Percentiles rank a stretch among this genome's conserved stretches.
Conservation (phyloP, 2,888 invertebrate species). For the Hesperia comma region DNA sequence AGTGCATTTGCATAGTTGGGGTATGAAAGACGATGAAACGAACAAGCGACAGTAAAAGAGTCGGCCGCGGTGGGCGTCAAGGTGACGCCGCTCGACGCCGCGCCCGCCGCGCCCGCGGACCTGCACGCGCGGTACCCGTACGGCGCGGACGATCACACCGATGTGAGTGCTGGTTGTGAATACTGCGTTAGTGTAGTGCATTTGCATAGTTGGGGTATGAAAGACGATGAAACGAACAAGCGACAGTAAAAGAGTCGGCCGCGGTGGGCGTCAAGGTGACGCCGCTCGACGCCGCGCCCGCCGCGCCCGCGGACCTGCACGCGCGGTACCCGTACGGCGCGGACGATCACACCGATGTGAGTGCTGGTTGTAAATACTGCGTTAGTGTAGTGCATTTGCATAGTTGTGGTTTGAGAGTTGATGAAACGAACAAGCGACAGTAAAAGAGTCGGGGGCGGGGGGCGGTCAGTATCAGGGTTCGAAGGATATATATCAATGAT, state of each 20-base stretch:
- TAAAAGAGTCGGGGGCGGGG: slow-evolving; percentile 86
- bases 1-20: too few relatives aligned
- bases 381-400: too few relatives aligned
- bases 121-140: slow-evolving; percentile 91
- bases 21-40: too few relatives aligned
- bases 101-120: slow-evolving; percentile 86
- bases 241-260: too few relatives aligned
- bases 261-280: slow-evolving; percentile 93
- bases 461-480: slow-evolving; percentile 95
- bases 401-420: too few relatives aligned
- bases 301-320: slow-evolving; percentile 87
- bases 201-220: too few relatives aligned
- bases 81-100: slow-evolving; percentile 90
- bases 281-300: slow-evolving; percentile 87
- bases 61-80: slow-evolving; percentile 91
- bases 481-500: too few relatives aligned
- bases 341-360: slow-evolving; percentile 86
- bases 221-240: too few relatives aligned
- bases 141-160: slow-evolving; percentile 88
- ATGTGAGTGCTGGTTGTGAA: slow-evolving; percentile 64
- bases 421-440: too few relatives aligned
- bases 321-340: slow-evolving; percentile 92
- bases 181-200: too few relatives aligned
- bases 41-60: too few relatives aligned
- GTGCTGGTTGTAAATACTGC: slow-evolving; percentile 41